Evolutionary conservation across 2,797 vertebrate species (phyloP).

Genomic region (Tolypeutes matacus): DNA sequence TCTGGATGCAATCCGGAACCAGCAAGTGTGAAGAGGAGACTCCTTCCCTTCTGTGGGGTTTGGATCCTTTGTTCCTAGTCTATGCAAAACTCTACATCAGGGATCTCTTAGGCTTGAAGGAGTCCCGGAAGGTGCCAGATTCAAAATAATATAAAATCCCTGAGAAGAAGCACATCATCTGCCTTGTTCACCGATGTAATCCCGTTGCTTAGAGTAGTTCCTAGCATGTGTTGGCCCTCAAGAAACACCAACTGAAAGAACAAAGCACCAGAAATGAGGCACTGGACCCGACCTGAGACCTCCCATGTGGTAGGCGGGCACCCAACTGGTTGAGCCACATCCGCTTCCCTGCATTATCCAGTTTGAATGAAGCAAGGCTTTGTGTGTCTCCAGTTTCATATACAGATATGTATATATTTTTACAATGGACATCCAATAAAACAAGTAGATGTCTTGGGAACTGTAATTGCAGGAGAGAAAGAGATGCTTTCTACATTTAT

Average conservation of each 20-base stretch:
- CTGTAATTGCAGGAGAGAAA: conserved; percentile 93
- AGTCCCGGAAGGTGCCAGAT: conserved; percentile 83
- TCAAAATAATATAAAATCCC: conserved; percentile 2
- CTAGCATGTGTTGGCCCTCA: not conserved
- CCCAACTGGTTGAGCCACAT: too few relatives aligned
- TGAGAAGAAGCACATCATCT: not conserved
- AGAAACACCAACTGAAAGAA: not conserved
- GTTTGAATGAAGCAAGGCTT: conserved; percentile 27
- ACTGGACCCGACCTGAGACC: too few relatives aligned
- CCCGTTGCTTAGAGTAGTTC: not conserved
- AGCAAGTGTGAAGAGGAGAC: too few relatives aligned
- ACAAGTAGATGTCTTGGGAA: conserved; percentile 95
- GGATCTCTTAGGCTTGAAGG: too few relatives aligned
- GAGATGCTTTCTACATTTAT: conserved; percentile 94
- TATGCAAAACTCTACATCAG: too few relatives aligned
- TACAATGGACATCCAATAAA: conserved; percentile 95
- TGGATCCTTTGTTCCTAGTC: too few relatives aligned
- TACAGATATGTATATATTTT: conserved; percentile 90
- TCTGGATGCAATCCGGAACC: too few relatives aligned
- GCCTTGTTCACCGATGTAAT: not conserved
- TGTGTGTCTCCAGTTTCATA: conserved; percentile 45
- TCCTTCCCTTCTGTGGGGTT: too few relatives aligned
- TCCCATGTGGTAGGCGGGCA: too few relatives aligned
- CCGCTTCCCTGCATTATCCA: not conserved
- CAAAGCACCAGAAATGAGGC: not conserved